Evolutionary conservation across 2,888 invertebrate species (phyloP).

Genomic region (Acleris emargana): DNA sequence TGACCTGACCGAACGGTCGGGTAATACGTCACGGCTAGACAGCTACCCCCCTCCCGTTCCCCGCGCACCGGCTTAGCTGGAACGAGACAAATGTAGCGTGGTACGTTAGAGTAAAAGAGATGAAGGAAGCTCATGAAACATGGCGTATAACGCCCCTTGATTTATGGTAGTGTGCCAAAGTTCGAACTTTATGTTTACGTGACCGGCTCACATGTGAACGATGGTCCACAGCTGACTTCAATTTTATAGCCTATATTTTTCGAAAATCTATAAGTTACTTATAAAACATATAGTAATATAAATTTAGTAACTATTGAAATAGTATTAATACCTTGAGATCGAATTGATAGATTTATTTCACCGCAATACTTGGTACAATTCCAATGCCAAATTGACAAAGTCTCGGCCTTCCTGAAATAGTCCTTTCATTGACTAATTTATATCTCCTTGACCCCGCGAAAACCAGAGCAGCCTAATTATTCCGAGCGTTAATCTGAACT

Average conservation of each 20-base stretch:
- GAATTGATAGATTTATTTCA: not conserved
- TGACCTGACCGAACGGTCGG: constrained; percentile 73
- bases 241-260: constrained; percentile 12
- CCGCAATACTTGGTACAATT: constrained; percentile 29
- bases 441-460: constrained; percentile 56
- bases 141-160: constrained; percentile 85
- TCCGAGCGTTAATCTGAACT: constrained; percentile 55
- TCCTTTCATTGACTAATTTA: constrained; percentile 33
- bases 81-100: constrained; percentile 66
- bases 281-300: too few species aligned
- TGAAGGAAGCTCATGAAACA: constrained; percentile 77
- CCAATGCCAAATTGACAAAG: constrained; percentile 35
- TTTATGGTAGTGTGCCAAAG: constrained; percentile 83
- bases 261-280: constrained; percentile 2
- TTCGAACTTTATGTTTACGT: constrained; percentile 79
- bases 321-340: not conserved
- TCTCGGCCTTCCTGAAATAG: constrained; percentile 18
- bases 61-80: constrained; percentile 68
- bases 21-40: constrained; percentile 83
- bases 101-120: constrained; percentile 68
- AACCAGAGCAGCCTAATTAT: constrained; percentile 50
- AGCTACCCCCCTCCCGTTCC: constrained; percentile 72
- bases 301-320: too few species aligned
- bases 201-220: constrained; percentile 48
- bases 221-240: constrained; percentile 29